Evolutionary conservation across 2,797 vertebrate species (phyloP), one percentile per base, ranked within the genome.

Genomic region (Zenarchopterus dispar): DNA sequence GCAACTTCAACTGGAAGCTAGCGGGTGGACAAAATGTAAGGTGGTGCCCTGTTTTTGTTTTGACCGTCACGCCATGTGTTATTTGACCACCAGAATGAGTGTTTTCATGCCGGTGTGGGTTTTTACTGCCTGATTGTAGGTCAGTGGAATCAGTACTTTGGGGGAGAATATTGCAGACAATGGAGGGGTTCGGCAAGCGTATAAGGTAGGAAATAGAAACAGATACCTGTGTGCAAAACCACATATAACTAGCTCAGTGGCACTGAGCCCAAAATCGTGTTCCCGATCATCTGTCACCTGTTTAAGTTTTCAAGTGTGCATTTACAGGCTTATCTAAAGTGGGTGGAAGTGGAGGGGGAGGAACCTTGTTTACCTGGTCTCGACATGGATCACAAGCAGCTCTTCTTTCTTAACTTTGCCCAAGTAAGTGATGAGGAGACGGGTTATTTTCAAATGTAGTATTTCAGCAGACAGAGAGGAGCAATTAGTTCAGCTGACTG

Each of bases 131-230:
- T 78, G 67, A 43, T 67, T 80, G 15, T 87, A 99, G 97, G 93
- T 98, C 75, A 99, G 96, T 60, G 97, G 97, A 68, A 94, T 98
- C 89, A 97, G 94, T 91, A 99, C 97, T 0, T 85, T 99, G 13
- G 97, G 97, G 82, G 97, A 99, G 85, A 99, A 98, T 67, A 99
- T 99, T 11, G 97, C 97, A 0, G 97, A 99, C 88, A 99, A 99
- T 0, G 97, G 97, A 77, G 97, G 97, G 9, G 94, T 98, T 66
- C 94, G 96, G 49, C 97, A 99, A 88, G 97, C 97, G 0, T 98
- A 95, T 36, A 97, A 98, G 95, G 97, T 97, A 80, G 6, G 63
- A 24, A 41, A 66, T 44, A 43, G 8, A 23, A 4, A 6, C 28
- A 45, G 26, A 5, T 28, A 28, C 28, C 28, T 13, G 18, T 28